These are phyloP conservation scores for Isoperla grammatica DNA, from an alignment of 2,888 invertebrate species.

Conservation along the genomic window DNA sequence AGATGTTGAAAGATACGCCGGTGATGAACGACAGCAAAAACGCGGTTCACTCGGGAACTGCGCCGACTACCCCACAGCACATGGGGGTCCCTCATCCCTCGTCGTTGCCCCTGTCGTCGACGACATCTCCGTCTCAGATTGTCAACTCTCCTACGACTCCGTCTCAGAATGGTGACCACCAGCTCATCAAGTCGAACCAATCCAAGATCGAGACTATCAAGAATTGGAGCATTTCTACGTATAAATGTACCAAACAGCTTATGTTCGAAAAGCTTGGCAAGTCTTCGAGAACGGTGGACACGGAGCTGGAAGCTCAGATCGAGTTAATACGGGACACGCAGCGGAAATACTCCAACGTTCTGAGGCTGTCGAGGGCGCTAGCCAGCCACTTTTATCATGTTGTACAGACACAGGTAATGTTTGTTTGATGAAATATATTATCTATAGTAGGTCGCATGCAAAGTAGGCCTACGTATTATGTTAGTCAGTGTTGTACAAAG, in stretches of 20 bases:
- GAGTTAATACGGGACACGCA: conserved; percentile 91
- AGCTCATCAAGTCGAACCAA: conserved; percentile 52
- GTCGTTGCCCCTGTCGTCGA: conserved; percentile 62
- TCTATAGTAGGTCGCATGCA: no score
- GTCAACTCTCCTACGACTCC: conserved; percentile 51
- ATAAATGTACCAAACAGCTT: conserved; percentile 95
- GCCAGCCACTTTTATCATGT: conserved; percentile 85
- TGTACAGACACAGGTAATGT: conserved; percentile 67
- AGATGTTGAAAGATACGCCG: conserved; percentile 80
- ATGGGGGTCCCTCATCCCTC: conserved; percentile 46
- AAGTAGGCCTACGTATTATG: no score
- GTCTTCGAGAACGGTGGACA: conserved; percentile 82
- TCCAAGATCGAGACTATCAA: conserved; percentile 88
- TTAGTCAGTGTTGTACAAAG: no score
- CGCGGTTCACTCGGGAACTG: conserved; percentile 68
- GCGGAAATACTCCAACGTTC: conserved; percentile 81
- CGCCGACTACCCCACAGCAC: conserved; percentile 40
- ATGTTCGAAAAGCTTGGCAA: conserved; percentile 96
- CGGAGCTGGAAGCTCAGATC: conserved; percentile 92
- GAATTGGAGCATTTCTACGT: conserved; percentile 97
- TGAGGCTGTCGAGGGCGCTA: conserved; percentile 78
- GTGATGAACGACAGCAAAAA: conserved; percentile 69
- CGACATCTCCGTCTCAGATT: conserved; percentile 45
- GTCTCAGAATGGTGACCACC: conserved; percentile 58
- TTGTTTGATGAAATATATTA: no score